Conservation (phyloP, 1,140 invertebrate genomes). For the Drosophila yakuba region DNA sequence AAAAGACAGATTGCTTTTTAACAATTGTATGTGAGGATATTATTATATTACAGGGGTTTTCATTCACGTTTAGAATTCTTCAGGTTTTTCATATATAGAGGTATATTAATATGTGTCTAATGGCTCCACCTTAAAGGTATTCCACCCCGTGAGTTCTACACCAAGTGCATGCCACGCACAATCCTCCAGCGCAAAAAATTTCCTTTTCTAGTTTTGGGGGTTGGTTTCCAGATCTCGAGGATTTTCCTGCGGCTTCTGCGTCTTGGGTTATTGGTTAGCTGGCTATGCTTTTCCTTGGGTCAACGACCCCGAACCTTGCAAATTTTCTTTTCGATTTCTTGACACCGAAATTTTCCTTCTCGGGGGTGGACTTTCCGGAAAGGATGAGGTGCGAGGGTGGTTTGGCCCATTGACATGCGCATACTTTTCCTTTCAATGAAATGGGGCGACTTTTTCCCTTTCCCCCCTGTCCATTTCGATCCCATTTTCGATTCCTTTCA, state of each 20-base stretch:
- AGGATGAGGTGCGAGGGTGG: not conserved
- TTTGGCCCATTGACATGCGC: constrained; percentile 3
- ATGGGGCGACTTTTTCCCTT: not conserved
- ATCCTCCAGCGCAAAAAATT: not conserved
- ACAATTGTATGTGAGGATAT: too few relatives aligned
- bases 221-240: constrained; percentile 6
- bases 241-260: constrained; percentile 8
- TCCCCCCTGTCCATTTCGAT: not conserved
- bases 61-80: too few relatives aligned
- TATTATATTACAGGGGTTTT: too few relatives aligned
- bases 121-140: not conserved
- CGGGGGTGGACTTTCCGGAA: not conserved
- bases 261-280: not conserved
- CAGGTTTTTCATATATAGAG: too few relatives aligned
- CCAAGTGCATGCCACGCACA: not conserved
- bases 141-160: not conserved
- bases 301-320: constrained; percentile 1
- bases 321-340: constrained; percentile 3
- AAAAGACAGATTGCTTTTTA: too few relatives aligned
- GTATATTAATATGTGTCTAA: too few relatives aligned
- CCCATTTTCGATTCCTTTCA: not conserved
- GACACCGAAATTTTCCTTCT: not conserved
- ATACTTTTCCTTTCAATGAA: not conserved
- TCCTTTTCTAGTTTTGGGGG: not conserved
- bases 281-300: constrained; percentile 2